Evolutionary conservation across 2,888 invertebrate species (phyloP).

Genomic region (Notocelia uddmanniana): DNA sequence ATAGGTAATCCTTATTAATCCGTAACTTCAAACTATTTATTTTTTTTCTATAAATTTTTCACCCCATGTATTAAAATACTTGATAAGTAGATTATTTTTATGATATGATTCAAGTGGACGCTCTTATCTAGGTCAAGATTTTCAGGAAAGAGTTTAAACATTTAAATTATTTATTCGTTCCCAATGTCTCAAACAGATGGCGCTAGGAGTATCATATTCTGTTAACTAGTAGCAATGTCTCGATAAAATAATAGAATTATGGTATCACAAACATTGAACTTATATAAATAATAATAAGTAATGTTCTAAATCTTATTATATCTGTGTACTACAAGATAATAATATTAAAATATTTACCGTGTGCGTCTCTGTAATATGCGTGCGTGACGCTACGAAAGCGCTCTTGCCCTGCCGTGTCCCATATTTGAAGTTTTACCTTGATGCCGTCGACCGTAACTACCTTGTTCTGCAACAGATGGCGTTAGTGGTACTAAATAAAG

Average conservation of each 20-base stretch:
- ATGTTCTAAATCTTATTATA: neutral
- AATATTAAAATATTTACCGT: slow-evolving; percentile 86
- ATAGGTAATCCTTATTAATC: neutral
- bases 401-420: slow-evolving; percentile 98
- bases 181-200: slow-evolving; percentile 53
- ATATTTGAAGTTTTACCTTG: slow-evolving; percentile 97
- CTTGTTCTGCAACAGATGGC: slow-evolving; percentile 90
- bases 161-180: slow-evolving; percentile 2
- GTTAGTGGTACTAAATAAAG: slow-evolving; percentile 60
- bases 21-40: neutral
- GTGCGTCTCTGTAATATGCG: slow-evolving; percentile 97
- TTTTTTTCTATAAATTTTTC: neutral
- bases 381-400: slow-evolving; percentile 97
- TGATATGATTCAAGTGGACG: neutral
- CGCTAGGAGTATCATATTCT: slow-evolving; percentile 50
- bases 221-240: neutral
- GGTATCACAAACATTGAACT: neutral
- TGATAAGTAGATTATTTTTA: neutral
- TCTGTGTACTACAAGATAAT: slow-evolving; percentile 6
- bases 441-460: slow-evolving; percentile 92
- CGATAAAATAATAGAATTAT: neutral
- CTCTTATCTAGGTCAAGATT: slow-evolving; percentile 11
- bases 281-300: neutral
- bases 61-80: neutral
- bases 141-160: slow-evolving; percentile 18